Evolutionary conservation across 1,140 invertebrate genomes (phyloP).

Genomic region (Pantala flavescens): DNA sequence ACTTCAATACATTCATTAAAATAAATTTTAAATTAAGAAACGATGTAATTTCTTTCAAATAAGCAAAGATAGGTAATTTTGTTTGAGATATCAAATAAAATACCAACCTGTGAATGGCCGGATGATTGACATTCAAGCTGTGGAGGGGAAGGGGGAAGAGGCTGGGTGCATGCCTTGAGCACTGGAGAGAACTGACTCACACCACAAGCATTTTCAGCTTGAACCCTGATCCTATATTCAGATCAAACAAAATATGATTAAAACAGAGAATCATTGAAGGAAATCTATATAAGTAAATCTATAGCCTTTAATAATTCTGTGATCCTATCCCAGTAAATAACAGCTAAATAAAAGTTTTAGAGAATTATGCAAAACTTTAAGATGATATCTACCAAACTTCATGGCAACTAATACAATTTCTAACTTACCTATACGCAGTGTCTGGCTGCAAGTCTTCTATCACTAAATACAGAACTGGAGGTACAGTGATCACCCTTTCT

Average conservation of each 20-base stretch:
- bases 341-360: too few relatives aligned
- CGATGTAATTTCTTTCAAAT: too few relatives aligned
- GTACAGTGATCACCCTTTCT: slow-evolving; percentile 41
- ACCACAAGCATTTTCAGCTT: slow-evolving; percentile 73
- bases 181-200: slow-evolving; percentile 62
- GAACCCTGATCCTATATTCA: slow-evolving; percentile 52
- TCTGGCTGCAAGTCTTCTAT: slow-evolving; percentile 43
- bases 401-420: neutral
- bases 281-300: too few relatives aligned
- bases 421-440: slow-evolving; percentile 43
- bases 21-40: too few relatives aligned
- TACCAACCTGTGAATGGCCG: slow-evolving; percentile 39
- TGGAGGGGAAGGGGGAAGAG: slow-evolving; percentile 66
- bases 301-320: too few relatives aligned
- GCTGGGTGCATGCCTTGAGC: slow-evolving; percentile 56
- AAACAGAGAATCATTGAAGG: neutral
- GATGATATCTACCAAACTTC: too few relatives aligned
- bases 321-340: too few relatives aligned
- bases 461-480: slow-evolving; percentile 29
- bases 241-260: slow-evolving; percentile 14
- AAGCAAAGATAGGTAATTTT: too few relatives aligned
- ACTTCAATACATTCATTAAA: too few relatives aligned
- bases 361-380: too few relatives aligned
- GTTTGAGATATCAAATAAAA: too few relatives aligned
- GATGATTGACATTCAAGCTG: slow-evolving; percentile 55